These are phyloP conservation scores for Trissonchulus sp. DNA, from an alignment of 2,888 invertebrate genomes.

Conservation along the genomic window DNA sequence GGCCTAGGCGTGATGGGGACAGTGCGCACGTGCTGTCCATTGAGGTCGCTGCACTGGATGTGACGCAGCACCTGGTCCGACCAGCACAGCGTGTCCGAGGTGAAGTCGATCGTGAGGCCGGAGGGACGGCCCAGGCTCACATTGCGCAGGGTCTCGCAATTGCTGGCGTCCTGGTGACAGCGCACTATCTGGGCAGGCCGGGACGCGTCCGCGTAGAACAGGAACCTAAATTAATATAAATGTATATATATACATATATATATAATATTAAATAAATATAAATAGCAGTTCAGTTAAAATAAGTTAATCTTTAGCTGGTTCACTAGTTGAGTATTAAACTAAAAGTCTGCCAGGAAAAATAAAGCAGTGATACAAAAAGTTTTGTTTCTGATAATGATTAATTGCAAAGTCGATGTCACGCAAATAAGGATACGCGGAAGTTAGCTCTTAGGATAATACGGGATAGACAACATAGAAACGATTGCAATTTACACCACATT, in stretches of 20 bases:
- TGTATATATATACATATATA: not conserved
- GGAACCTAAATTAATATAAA: conserved; percentile 57
- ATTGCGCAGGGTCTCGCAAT: conserved; percentile 76
- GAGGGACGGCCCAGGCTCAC: conserved; percentile 69
- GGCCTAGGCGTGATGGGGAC: conserved; percentile 76
- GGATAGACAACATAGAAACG: too few relatives aligned
- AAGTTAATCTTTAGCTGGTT: too few relatives aligned
- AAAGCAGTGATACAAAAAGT: too few relatives aligned
- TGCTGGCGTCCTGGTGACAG: conserved; percentile 80
- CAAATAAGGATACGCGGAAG: too few relatives aligned
- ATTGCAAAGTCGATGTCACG: too few relatives aligned
- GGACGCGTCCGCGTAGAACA: conserved; percentile 94
- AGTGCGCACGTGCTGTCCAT: conserved; percentile 82
- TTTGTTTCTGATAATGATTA: too few relatives aligned
- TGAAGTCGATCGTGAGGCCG: conserved; percentile 54
- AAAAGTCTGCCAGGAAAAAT: too few relatives aligned
- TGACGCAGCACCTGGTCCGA: conserved; percentile 60
- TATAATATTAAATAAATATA: too few relatives aligned
- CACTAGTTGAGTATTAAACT: too few relatives aligned
- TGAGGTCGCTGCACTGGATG: conserved; percentile 83
- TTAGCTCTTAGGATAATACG: too few relatives aligned
- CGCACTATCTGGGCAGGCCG: conserved; percentile 91
- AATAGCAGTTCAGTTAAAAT: too few relatives aligned
- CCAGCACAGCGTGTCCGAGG: conserved; percentile 54
- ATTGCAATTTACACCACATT: too few relatives aligned